Conservation (phyloP, 2,113 vertebrate genomes). For the Etia nguti region DNA sequence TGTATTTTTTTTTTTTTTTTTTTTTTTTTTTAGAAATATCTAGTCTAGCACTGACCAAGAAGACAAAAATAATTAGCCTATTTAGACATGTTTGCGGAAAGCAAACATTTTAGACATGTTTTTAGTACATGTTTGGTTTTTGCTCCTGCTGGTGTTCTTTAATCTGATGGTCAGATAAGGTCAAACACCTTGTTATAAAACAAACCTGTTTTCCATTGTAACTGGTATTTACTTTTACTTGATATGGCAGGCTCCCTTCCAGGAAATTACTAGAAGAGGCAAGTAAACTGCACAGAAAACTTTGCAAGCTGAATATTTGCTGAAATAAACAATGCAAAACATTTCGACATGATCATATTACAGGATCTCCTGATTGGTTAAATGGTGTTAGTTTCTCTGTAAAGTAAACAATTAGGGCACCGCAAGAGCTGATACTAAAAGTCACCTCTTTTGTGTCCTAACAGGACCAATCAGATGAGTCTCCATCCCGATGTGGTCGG, state of each 20-base stretch:
- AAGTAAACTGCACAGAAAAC: neutral
- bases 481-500: conserved; percentile 83
- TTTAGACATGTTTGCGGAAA: too few species aligned
- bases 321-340: neutral
- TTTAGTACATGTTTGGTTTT: neutral
- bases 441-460: neutral
- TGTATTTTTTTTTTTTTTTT: too few species aligned
- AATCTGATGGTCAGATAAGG: neutral
- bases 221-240: neutral
- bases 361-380: neutral
- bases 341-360: neutral
- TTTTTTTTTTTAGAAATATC: neutral
- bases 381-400: neutral
- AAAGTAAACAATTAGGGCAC: too few species aligned
- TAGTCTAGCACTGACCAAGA: neutral
- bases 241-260: neutral
- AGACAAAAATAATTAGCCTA: neutral
- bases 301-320: neutral
- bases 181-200: neutral
- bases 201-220: neutral
- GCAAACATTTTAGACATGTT: too few species aligned
- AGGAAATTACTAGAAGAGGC: neutral
- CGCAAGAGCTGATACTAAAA: too few species aligned
- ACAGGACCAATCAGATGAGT: conserved; percentile 88
- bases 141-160: neutral